Base-by-base conservation (phyloP, 2,113 vertebrate genomes). In the Pteruthius melanotis region DNA sequence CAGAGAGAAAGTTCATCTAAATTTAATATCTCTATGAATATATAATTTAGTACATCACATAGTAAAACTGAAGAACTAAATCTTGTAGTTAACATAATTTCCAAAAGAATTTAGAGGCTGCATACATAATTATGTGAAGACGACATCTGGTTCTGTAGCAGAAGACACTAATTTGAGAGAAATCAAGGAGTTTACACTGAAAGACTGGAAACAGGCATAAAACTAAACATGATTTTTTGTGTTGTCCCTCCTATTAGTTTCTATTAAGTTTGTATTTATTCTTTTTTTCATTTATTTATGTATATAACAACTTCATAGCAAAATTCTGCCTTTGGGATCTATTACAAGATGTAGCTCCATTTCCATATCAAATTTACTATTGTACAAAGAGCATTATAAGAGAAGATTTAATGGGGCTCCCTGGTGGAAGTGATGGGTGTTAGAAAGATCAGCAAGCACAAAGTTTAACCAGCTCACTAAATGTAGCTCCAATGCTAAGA, bases 1-100 rank as follows among this genome's bases (percentile, higher is more conserved):
- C 83, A 83, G 59, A 74, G 56, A 76, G 28, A 44, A 50, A 23
- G 33, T 89, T 96, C 93, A 96, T 96, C 89, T 94, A 94, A 95
- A 92, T 96, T 92, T 96, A 92, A 83, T 86, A 86, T 89, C 76
- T 66, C 87, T 61, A 95, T 95, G 89, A 96, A 95, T 92, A 94
- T 65, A 90, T 90, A 92, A 95, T 92, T 83, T 86, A 94, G 45
- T 53, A 87, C 50, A 69, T 53, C 49, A 69, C 74, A 81, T 10
- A 92, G 80, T 86, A 77, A 90, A 95, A 60, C 35, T 77, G 31
- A 81, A 89, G 68, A 94, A 86, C 50, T 89, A 92, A 83, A 88
- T 92, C 80, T 89, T 65, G 42, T 39, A n/a, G 49, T 89, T 86
- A 95, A 83, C 13, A 0, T 65, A 64, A 83, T 92, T 96, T 95